Evolutionary conservation across 2,888 invertebrate genomes (phyloP), one percentile per base, ranked within the genome.

Genomic region (Harpagoxenus sublaevis): DNA sequence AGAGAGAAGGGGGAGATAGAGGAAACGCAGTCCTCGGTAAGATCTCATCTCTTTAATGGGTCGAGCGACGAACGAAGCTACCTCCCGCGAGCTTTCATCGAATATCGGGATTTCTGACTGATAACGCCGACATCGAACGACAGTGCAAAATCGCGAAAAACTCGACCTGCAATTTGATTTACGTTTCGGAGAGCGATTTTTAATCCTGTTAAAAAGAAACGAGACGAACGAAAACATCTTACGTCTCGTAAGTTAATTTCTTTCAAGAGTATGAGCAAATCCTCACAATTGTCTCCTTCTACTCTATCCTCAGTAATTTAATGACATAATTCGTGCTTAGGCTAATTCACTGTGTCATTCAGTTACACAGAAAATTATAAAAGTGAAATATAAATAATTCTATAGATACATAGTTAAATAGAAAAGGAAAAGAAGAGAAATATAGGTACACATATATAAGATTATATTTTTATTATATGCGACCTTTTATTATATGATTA

Each of bases 1-100:
- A 31, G 42, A 23, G 81, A 23, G 65, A 51, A 65, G 48, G 51
- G 57, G 31, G 23, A 75, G 55, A 39, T 28, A 68, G 62, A 53
- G 84, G 82, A 70, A 60, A 71, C 28, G 55, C 79, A 79, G 79
- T 77, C 84, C 87, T 91, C 89, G 86, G 87, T 90, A 89, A 89
- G 89, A 91, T 89, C 91, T 91, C 90, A 90, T 90, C 90, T 88
- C 86, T 89, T 90, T 90, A 91, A 90, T 91, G 89, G 91, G 23
- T 23, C 23, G 84, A 87, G 85, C 85, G 87, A 81, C 86, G 83
- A 77, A 82, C 86, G 77, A 89, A 86, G 85, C 86, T 88, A 83
- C 84, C 85, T 86, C 87, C 82, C 79, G 84, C 65, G 87, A 88
- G 87, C 82, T 89, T 89, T 90, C 85, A 87, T 92, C 85, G 88